Evolutionary conservation across 2,113 vertebrate genomes (phyloP).

Genomic region (Nannobrachium achirus): DNA sequence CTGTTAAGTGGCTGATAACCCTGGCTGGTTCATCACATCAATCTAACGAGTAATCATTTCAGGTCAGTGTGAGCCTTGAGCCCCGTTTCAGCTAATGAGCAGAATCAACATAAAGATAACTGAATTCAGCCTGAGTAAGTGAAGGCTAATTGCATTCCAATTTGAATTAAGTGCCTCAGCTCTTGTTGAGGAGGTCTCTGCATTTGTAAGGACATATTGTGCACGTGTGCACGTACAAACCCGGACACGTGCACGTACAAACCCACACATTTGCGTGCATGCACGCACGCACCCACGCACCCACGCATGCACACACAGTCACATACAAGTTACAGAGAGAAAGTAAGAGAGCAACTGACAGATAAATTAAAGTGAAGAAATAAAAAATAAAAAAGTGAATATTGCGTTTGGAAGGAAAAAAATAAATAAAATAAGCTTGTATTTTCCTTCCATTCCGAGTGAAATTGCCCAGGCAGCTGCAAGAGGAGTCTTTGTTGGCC

Average conservation of each 20-base stretch:
- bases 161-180: conserved; percentile 23
- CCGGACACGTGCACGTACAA: conserved; percentile 8
- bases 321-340: no score
- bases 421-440: no score
- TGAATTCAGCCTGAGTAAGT: conserved; percentile 13
- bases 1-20: conserved; percentile 33
- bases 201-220: conserved; percentile 7
- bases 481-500: no score
- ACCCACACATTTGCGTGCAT: conserved; percentile 1
- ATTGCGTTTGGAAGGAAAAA: no score
- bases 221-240: background rate
- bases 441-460: no score
- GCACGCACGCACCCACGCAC: background rate
- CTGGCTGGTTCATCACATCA: background rate
- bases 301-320: background rate
- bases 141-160: conserved; percentile 29
- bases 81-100: conserved; percentile 30
- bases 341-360: no score
- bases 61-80: conserved; percentile 24
- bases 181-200: background rate
- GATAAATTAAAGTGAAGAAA: no score
- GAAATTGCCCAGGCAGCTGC: no score
- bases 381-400: no score
- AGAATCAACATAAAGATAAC: conserved; percentile 23
- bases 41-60: background rate